A percentile compares a stretch with the other conserved stretches of the same genome.
Conservation (phyloP, 2,888 invertebrate genomes). For the Formica aserva region DNA sequence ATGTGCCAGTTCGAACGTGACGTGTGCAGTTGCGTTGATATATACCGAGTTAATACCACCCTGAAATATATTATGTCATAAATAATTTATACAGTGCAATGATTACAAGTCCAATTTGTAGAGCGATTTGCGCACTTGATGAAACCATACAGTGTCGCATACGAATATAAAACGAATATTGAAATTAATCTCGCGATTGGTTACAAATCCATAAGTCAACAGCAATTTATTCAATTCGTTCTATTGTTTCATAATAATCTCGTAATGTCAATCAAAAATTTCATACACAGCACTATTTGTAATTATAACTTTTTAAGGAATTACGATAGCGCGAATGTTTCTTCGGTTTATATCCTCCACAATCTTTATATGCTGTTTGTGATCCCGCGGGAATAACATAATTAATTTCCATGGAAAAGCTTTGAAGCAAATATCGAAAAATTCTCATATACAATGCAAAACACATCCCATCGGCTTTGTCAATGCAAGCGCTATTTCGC, state of each 20-base stretch:
- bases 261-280: conserved; percentile 15
- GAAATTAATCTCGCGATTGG: conserved; percentile 47
- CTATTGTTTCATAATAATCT: conserved; percentile 17
- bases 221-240: conserved; percentile 45
- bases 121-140: conserved; percentile 51
- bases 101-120: conserved; percentile 54
- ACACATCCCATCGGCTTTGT: conserved; percentile 41
- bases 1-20: conserved; percentile 67
- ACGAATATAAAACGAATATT: conserved; percentile 41
- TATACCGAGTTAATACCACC: conserved; percentile 62
- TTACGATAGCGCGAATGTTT: neutral
- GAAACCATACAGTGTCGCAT: conserved; percentile 21
- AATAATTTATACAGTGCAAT: conserved; percentile 57
- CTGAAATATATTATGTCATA: conserved; percentile 62
- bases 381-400: conserved; percentile 10
- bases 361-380: conserved; percentile 18
- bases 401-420: conserved; percentile 40
- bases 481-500: conserved; percentile 40
- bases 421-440: conserved; percentile 43
- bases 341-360: conserved; percentile 17
- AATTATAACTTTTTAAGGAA: conserved; percentile 23
- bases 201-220: conserved; percentile 53
- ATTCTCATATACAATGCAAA: conserved; percentile 30
- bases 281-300: neutral
- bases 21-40: conserved; percentile 52